A percentile compares a stretch with the other conserved stretches of the same genome.
Conservation (phyloP, 2,113 vertebrate genomes). For the Petaurus breviceps region DNA sequence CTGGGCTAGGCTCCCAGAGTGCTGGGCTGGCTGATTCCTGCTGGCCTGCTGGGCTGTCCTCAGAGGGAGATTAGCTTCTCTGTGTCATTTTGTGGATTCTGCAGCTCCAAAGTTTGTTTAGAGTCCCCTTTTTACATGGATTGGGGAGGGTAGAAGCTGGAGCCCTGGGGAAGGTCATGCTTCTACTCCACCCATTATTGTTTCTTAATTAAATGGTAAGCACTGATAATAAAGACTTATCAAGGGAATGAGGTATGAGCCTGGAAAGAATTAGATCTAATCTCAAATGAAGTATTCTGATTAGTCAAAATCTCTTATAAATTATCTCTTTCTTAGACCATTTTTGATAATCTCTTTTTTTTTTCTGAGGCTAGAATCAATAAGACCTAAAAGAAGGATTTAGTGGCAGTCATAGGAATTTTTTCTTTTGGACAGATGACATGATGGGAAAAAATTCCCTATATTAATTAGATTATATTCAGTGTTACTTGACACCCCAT, state of each 20-base stretch:
- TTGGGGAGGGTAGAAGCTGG: too few species aligned
- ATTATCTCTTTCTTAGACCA: slow-evolving; percentile 81
- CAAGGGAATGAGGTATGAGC: slow-evolving; percentile 69
- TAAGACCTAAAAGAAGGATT: slow-evolving; percentile 85
- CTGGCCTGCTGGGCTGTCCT: too few species aligned
- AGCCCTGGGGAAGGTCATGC: too few species aligned
- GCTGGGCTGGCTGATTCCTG: too few species aligned
- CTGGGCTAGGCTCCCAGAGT: too few species aligned
- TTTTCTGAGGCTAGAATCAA: slow-evolving; percentile 85
- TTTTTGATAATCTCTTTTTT: slow-evolving; percentile 84
- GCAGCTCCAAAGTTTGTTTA: too few species aligned
- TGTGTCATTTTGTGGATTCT: too few species aligned
- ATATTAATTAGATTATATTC: slow-evolving; percentile 71
- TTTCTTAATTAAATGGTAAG: slow-evolving; percentile 82
- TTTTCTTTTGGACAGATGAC: slow-evolving; percentile 76
- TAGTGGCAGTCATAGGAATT: slow-evolving; percentile 81
- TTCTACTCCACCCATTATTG: too few species aligned
- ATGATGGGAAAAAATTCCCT: slow-evolving; percentile 58
- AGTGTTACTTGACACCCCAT: slow-evolving; percentile 63
- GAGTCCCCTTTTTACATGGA: too few species aligned
- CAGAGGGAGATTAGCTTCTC: too few species aligned
- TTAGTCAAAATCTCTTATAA: slow-evolving; percentile 81
- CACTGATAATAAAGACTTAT: slow-evolving; percentile 77
- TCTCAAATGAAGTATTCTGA: slow-evolving; percentile 85
- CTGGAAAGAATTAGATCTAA: slow-evolving; percentile 83